Evolutionary conservation across 2,113 vertebrate genomes (phyloP).

Genomic region (Furnarius figulus): DNA sequence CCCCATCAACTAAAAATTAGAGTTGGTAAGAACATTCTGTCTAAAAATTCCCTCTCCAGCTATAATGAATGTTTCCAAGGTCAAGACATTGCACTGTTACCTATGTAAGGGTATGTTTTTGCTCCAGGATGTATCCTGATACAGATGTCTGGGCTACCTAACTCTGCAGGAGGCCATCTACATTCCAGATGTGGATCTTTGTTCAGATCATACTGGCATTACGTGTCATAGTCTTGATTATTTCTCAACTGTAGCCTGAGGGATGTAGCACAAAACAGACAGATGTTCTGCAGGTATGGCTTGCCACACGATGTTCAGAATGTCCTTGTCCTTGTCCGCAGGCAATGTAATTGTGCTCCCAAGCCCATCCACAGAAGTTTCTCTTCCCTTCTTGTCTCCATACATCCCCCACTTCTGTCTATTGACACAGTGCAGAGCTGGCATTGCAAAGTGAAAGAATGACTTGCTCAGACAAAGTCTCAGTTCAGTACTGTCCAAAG

Average conservation of each 20-base stretch:
- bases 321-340: neutral
- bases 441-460: neutral
- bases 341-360: fast-evolving
- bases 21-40: slow-evolving; percentile 1
- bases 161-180: slow-evolving; percentile 50
- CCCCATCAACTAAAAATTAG: slow-evolving; percentile 13
- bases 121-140: slow-evolving; percentile 7
- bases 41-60: neutral
- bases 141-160: slow-evolving; percentile 49
- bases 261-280: neutral
- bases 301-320: neutral
- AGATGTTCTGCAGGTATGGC: neutral
- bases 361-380: neutral
- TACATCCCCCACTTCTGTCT: neutral
- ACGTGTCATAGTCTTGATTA: neutral
- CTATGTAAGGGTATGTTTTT: neutral
- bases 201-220: neutral
- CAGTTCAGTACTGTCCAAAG: neutral
- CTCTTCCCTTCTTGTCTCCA: neutral
- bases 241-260: neutral
- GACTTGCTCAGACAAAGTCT: neutral
- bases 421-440: neutral
- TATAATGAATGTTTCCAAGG: slow-evolving; percentile 42
- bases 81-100: neutral
- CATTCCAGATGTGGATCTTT: slow-evolving; percentile 45